Evolutionary conservation across 2,888 invertebrate species (phyloP).

Genomic region (Baccha elongata): DNA sequence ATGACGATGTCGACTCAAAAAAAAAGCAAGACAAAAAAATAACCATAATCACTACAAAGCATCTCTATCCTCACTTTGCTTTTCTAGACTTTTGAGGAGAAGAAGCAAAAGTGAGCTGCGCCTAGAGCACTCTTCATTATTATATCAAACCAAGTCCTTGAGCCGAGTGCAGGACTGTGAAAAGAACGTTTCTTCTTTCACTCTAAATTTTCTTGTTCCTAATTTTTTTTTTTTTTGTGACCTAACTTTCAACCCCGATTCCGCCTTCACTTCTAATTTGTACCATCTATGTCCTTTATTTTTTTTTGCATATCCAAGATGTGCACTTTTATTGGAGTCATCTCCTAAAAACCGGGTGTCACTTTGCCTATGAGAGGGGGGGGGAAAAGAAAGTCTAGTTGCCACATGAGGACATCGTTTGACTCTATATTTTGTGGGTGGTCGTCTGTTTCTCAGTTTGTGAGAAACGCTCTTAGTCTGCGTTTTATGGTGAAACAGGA

Average conservation of each 20-base stretch:
- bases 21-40: neutral
- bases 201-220: constrained; percentile 1
- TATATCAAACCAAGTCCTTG: constrained; percentile 68
- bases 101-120: constrained; percentile 62
- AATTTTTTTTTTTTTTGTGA: constrained; percentile 12
- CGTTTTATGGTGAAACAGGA: constrained; percentile 64
- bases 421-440: neutral
- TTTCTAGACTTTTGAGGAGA: constrained; percentile 22
- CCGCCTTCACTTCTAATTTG: constrained; percentile 53
- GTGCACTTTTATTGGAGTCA: constrained; percentile 70
- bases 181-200: constrained; percentile 35
- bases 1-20: neutral
- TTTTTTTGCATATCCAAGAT: constrained; percentile 25
- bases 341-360: constrained; percentile 67
- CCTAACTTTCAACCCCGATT: constrained; percentile 69
- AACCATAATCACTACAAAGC: constrained; percentile 55
- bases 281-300: constrained; percentile 2
- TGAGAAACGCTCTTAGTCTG: constrained; percentile 65
- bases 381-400: constrained; percentile 19
- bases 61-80: constrained; percentile 5
- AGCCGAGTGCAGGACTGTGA: constrained; percentile 46
- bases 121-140: constrained; percentile 73
- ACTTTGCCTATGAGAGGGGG: constrained; percentile 44
- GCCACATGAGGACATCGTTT: constrained; percentile 46
- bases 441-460: constrained; percentile 3